These are phyloP conservation scores for Augochlora pura DNA, from an alignment of 1,140 invertebrate species.

Conservation along the genomic window DNA sequence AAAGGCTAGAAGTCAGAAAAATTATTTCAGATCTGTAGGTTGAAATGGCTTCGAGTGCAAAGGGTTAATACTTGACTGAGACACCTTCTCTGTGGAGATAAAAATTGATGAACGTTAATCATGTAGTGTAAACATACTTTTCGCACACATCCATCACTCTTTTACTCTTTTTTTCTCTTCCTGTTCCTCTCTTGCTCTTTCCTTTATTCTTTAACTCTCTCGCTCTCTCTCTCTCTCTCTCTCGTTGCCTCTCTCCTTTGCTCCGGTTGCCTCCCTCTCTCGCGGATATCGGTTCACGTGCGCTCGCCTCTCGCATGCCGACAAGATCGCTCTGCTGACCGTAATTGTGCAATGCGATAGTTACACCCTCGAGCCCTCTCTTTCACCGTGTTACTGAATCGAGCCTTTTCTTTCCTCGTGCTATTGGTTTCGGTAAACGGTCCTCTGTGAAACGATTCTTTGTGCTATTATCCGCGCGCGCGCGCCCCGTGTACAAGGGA, in stretches of 20 bases:
- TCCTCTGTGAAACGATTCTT: neutral
- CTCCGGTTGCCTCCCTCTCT: neutral
- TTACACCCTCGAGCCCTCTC: neutral
- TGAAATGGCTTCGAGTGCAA: too few species aligned
- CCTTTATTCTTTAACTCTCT: too few species aligned
- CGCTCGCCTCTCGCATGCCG: slow-evolving; percentile 5
- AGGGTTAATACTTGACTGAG: too few species aligned
- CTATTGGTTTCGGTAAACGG: neutral
- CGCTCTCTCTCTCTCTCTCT: too few species aligned
- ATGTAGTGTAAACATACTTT: too few species aligned
- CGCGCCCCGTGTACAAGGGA: neutral
- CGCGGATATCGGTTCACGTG: slow-evolving; percentile 35
- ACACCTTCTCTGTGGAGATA: too few species aligned
- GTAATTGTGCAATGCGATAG: slow-evolving; percentile 29
- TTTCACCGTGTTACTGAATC: neutral
- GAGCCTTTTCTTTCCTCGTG: neutral
- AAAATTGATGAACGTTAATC: too few species aligned
- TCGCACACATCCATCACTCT: too few species aligned
- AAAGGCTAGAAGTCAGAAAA: too few species aligned
- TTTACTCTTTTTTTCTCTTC: too few species aligned
- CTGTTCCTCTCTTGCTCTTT: too few species aligned
- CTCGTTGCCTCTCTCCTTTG: neutral
- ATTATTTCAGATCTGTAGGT: too few species aligned
- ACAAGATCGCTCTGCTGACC: slow-evolving; percentile 1
- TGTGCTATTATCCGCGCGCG: neutral